Evolutionary conservation across 2,113 vertebrate species (phyloP), one percentile per base, ranked within the genome.

Genomic region (Falco punctatus): DNA sequence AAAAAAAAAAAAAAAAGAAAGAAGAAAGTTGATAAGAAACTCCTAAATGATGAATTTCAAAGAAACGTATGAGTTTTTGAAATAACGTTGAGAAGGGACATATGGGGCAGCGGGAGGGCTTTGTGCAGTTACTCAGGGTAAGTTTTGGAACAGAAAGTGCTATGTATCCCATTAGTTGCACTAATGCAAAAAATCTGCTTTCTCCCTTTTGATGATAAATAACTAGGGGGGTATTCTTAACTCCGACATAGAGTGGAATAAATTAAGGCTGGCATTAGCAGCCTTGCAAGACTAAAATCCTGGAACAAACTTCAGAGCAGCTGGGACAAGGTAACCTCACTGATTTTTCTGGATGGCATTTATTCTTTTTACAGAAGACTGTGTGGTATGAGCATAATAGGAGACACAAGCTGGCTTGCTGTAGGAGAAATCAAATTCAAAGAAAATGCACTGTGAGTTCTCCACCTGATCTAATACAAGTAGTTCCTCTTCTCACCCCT

Each of bases 131-230:
- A 46, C 17, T 59, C 12, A 24, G 42, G 13, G 11, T 48, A 61
- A 26, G 33, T 88, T 88, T 65, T 94, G 86, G 95, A 83, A 82
- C 2, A 1, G 40, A 65, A 88, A 74, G 15, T 26, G 20, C 71
- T 92, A 26, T 13, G 18, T 26, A n/a, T n/a, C n/a, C 44, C 52
- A 72, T 30, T 77, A 38, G 40, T 35, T 86, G 28, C 73, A 14
- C 59, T 81, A 83, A 77, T 69, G 86, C 44, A 84, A 69, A 92
- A 94, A 77, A 52, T 42, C n/a, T 57, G 33, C 70, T 94, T 88
- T 82, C 70, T 88, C 88, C 66, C 72, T 95, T 88, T 69, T 77
- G 42, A 33, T 77, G n/a, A 80, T 61, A 95, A 91, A 57, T 84
- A 89, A 49, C 64, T 67, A 13, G 3, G 26, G 30, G 20, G 12